phyloP scores from a whole-genome alignment of 2,797 vertebrate species.

The Propithecus deckenii region DNA sequence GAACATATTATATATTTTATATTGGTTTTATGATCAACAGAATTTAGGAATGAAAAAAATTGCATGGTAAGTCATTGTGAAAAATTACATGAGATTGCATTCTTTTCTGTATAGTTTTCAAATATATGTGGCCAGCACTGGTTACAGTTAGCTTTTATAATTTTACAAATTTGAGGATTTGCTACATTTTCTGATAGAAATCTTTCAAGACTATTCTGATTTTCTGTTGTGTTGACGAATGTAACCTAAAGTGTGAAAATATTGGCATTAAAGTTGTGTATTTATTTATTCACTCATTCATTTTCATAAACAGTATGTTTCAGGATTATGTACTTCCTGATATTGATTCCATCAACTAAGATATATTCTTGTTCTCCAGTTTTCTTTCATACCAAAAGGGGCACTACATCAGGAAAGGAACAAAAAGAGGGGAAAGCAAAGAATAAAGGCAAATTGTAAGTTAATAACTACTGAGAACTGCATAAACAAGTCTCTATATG shows the following conservation, averaged over 20 bases:
- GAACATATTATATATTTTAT: neutral
- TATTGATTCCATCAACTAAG: neutral
- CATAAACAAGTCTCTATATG: neutral
- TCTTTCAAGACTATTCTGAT: neutral
- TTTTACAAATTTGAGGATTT: constrained; percentile 21
- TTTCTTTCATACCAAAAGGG: neutral
- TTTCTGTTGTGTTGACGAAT: neutral
- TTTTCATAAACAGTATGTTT: neutral
- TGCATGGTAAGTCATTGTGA: neutral
- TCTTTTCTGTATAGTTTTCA: neutral
- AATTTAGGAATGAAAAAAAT: neutral
- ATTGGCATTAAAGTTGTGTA: neutral
- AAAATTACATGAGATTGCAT: neutral
- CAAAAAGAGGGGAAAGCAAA: neutral
- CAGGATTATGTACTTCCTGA: neutral
- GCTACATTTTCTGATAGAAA: neutral
- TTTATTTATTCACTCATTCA: neutral
- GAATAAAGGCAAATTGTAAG: neutral
- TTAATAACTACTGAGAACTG: neutral
- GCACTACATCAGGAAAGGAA: neutral
- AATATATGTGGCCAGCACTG: neutral
- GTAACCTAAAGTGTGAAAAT: neutral
- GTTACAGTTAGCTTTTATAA: neutral
- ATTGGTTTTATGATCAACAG: neutral
- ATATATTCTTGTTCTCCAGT: neutral